Percentiles rank a stretch among this genome's conserved stretches.
These are phyloP conservation scores for Ctenochaetus hawaiiensis DNA, from an alignment of 2,797 vertebrate species.

Conservation along the genomic window DNA sequence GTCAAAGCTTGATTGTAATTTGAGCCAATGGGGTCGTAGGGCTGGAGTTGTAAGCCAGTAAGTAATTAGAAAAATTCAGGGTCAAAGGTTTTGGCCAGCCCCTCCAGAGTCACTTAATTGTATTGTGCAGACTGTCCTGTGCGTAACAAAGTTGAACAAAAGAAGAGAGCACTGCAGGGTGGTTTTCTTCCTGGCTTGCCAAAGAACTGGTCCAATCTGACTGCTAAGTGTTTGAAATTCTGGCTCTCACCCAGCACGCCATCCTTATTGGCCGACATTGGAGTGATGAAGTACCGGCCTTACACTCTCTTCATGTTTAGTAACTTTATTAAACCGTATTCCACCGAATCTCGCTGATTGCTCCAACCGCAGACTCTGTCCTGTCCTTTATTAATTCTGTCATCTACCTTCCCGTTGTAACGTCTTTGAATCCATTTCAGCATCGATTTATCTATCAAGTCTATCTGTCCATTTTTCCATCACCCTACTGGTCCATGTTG, in stretches of 20 bases:
- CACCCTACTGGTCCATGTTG: background rate
- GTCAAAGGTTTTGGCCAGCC: slow-evolving; percentile 31
- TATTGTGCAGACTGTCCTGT: slow-evolving; percentile 19
- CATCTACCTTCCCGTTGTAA: background rate
- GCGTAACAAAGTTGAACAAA: slow-evolving; percentile 45
- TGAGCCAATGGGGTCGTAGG: slow-evolving; percentile 24
- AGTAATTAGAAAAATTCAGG: slow-evolving; percentile 57
- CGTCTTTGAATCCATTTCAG: slow-evolving; percentile 20
- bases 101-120: slow-evolving; percentile 27
- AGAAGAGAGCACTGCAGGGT: slow-evolving; percentile 23
- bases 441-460: slow-evolving; percentile 14
- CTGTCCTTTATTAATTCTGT: background rate
- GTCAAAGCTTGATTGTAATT: slow-evolving; percentile 33
- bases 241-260: slow-evolving; percentile 37
- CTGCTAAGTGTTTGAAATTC: slow-evolving; percentile 41
- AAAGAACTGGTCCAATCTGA: slow-evolving; percentile 21
- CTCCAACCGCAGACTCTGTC: slow-evolving; percentile 15
- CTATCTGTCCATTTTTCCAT: background rate
- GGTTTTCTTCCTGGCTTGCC: slow-evolving; percentile 42
- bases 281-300: slow-evolving; percentile 13
- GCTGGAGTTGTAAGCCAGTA: slow-evolving; percentile 21
- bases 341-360: slow-evolving; percentile 22
- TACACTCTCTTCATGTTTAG: slow-evolving; percentile 21
- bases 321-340: slow-evolving; percentile 44
- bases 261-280: slow-evolving; percentile 17